A percentile compares a stretch with the other conserved stretches of the same genome.
Conservation (phyloP, 2,113 vertebrate species). For the Passerina amoena region DNA sequence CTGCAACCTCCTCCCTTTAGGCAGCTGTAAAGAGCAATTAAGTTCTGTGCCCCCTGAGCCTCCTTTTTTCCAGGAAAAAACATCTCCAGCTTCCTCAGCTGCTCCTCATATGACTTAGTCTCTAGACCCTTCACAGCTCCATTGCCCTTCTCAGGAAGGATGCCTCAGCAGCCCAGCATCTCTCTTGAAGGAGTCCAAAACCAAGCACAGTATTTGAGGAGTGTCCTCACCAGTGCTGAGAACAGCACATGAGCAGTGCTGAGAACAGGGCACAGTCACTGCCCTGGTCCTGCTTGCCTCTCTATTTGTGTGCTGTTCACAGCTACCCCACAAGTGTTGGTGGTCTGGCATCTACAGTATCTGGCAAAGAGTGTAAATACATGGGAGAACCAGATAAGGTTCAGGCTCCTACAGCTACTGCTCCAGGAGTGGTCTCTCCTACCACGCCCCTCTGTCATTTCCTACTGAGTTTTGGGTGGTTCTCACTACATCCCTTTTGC, state of each 20-base stretch:
- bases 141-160: not conserved
- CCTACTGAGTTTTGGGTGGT: not conserved
- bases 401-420: not conserved
- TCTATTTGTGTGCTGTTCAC: not conserved
- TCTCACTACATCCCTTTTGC: not conserved
- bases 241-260: not conserved
- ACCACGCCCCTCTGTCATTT: not conserved
- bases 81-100: not conserved
- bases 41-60: not conserved
- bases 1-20: not conserved
- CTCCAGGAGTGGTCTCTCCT: not conserved
- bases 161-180: not conserved
- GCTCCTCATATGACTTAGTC: not conserved
- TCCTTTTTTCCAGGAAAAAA: not conserved
- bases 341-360: not conserved
- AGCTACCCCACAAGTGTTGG: not conserved
- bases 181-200: not conserved
- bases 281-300: not conserved
- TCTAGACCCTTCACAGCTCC: not conserved
- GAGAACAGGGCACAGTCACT: not conserved
- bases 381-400: not conserved
- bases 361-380: not conserved
- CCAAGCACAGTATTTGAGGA: fast-evolving
- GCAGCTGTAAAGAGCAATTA: too few relatives aligned
- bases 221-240: not conserved